phyloP scores from a whole-genome alignment of 2,113 vertebrate genomes.

The Corapipo altera region DNA sequence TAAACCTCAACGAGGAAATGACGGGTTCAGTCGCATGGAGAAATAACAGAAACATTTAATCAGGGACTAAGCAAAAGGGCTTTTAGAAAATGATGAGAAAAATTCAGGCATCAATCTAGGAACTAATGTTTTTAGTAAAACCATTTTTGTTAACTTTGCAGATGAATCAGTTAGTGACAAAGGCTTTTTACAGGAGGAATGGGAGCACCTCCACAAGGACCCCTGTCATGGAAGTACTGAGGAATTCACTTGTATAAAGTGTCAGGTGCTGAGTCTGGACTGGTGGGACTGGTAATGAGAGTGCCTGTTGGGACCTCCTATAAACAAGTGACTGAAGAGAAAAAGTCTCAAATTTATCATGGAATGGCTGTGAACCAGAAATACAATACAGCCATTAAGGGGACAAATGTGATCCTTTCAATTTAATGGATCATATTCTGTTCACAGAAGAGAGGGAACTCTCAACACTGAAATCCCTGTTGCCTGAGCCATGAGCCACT shows the following conservation, averaged over 20 bases:
- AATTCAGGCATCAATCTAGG: background rate
- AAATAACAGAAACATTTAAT: background rate
- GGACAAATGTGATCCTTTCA: background rate
- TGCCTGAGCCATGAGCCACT: background rate
- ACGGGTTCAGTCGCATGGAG: background rate
- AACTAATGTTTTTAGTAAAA: background rate
- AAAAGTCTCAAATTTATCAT: background rate
- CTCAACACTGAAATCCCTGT: background rate
- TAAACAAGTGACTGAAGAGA: background rate
- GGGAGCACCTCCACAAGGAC: background rate
- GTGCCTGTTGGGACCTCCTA: background rate
- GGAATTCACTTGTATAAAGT: background rate
- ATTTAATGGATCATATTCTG: background rate
- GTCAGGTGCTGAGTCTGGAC: background rate
- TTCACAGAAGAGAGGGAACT: background rate
- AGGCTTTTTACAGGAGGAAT: background rate
- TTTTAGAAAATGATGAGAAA: background rate
- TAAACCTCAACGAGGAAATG: background rate
- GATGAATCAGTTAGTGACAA: background rate
- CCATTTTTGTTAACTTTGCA: background rate
- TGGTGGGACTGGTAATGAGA: background rate
- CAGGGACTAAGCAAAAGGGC: background rate
- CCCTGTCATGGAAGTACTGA: background rate
- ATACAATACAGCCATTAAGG: background rate
- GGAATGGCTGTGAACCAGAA: background rate